Evolutionary conservation across 2,113 vertebrate species (phyloP).

Genomic region (Neopipo cinnamomea): DNA sequence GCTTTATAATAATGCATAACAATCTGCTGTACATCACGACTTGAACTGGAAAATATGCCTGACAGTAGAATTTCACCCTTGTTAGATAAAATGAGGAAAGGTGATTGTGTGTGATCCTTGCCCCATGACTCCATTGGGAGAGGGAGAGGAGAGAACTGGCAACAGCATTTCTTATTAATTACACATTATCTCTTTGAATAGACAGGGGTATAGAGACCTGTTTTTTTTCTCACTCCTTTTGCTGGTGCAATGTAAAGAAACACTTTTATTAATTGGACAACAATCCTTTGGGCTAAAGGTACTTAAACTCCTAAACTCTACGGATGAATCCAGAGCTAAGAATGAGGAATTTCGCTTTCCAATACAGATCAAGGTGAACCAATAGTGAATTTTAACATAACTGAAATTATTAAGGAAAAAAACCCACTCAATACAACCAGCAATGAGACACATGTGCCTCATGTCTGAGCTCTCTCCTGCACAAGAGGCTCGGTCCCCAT

Average conservation of each 20-base stretch:
- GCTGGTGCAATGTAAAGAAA: not conserved
- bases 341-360: not conserved
- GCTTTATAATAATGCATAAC: conserved; percentile 37
- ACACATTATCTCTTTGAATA: not conserved
- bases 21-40: not conserved
- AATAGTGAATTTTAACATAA: not conserved
- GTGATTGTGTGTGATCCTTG: conserved; percentile 19
- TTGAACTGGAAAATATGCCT: conserved; percentile 46
- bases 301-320: not conserved
- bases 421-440: not conserved
- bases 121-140: not conserved
- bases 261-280: not conserved
- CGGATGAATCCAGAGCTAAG: not conserved
- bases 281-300: not conserved
- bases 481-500: not conserved
- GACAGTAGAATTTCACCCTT: conserved; percentile 54
- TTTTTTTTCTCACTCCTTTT: not conserved
- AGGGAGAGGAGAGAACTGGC: not conserved
- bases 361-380: not conserved
- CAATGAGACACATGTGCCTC: fast-evolving
- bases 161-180: not conserved
- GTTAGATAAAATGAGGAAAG: conserved; percentile 49
- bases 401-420: not conserved
- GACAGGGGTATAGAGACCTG: not conserved
- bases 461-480: not conserved